Evolutionary conservation across 2,888 invertebrate species (phyloP), one percentile per base, ranked within the genome.

Genomic region (Cecidostiba fungosa): DNA sequence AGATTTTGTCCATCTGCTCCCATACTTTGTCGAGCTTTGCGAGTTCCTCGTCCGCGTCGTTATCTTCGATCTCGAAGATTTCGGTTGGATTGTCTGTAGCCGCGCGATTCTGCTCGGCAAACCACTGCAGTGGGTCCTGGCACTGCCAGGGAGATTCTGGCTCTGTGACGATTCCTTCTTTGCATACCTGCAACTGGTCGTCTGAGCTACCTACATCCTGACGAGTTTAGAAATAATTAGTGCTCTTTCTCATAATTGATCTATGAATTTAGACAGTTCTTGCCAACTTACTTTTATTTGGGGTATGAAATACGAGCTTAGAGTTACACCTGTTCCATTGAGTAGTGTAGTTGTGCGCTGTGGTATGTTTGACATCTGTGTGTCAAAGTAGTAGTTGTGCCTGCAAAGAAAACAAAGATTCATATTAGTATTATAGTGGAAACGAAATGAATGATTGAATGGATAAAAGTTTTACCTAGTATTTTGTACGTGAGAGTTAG

Each of bases 81-180:
- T 85, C 69, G 74, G 59, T 83, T 69, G 54, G 12, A 79, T 70
- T 50, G 2, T 78, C 43, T 69, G 8, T 12, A 36, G 23, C 1
- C 16, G 3, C 5, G 8, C 54, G 54, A 70, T 19, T 32, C 23
- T 59, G 82, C 19, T 77, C 72, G 6, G 26, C 19, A 32, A 87
- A 85, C 26, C 14, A 36, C 14, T 86, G 26, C 32, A 85, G 23
- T 54, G 77, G 47, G 76, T 85, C 77, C 39, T 29, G n/a, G 32
- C 23, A 19, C 59, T 87, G 86, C 88, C 87, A 89, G 8, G 88
- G 88, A 19, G 89, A 86, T 82, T 89, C 88, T 70, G 88, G 87
- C 79, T 90, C 89, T 0, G 88, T 88, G 3, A 89, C 87, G 36
- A 89, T 89, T 29, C 87, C 89, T 85, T 89, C 88, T 84, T 84